Conservation (phyloP, 2,888 invertebrate genomes). For the Athalia rosae region DNA sequence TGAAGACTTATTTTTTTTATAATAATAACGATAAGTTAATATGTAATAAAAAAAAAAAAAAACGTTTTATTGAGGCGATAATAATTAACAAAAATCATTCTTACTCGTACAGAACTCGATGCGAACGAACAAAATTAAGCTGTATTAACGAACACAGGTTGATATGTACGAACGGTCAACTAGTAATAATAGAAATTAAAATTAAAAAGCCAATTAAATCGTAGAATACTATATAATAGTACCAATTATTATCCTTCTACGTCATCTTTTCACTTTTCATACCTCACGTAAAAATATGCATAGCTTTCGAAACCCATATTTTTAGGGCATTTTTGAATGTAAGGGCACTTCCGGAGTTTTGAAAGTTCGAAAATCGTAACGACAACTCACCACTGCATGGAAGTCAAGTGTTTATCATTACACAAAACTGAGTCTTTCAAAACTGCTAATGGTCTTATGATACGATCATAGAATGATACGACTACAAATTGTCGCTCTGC, state of each 20-base stretch:
- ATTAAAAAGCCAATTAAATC: constrained; percentile 11
- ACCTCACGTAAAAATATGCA: neutral
- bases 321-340: no score
- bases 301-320: no score
- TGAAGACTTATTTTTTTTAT: constrained; percentile 73
- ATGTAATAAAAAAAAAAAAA: constrained; percentile 62
- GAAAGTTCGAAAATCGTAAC: no score
- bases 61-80: constrained; percentile 66
- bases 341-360: no score
- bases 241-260: neutral
- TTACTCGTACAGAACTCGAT: constrained; percentile 53
- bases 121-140: constrained; percentile 50
- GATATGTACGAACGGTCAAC: constrained; percentile 39
- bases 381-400: no score
- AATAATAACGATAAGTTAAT: constrained; percentile 63
- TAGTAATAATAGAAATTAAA: constrained; percentile 44
- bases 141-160: constrained; percentile 41
- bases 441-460: no score
- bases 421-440: neutral
- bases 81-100: constrained; percentile 58
- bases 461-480: no score
- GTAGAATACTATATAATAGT: constrained; percentile 33
- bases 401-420: neutral
- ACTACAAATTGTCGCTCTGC: no score
- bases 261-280: neutral